These are phyloP conservation scores for Oncorhynchus clarkii DNA, from an alignment of 2,113 vertebrate genomes.

Conservation along the genomic window DNA sequence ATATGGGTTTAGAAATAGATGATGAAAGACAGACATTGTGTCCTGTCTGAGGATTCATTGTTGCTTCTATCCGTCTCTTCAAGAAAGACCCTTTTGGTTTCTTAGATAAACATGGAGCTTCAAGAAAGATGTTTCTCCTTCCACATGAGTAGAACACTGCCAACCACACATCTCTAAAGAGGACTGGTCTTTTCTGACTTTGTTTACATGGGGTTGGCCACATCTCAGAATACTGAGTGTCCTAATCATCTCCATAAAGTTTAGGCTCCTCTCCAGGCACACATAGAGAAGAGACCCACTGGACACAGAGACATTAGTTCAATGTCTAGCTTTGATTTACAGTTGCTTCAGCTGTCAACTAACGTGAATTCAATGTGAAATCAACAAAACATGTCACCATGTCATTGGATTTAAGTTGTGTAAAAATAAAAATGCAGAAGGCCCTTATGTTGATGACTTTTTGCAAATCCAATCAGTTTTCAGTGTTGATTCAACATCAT, in stretches of 20 bases:
- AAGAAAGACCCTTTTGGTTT: constrained; percentile 25
- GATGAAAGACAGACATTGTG: constrained; percentile 27
- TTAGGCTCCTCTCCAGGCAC: constrained; percentile 30
- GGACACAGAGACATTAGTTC: too few species aligned
- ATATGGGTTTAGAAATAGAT: constrained; percentile 24
- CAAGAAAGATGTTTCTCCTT: constrained; percentile 48
- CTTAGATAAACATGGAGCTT: constrained; percentile 25
- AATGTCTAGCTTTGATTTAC: too few species aligned
- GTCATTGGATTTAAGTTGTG: too few species aligned
- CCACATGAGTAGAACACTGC: constrained; percentile 28
- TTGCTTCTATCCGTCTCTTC: constrained; percentile 14
- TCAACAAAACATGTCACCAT: too few species aligned
- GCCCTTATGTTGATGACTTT: too few species aligned
- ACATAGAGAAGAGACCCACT: constrained; percentile 2
- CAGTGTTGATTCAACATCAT: too few species aligned
- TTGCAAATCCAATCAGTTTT: too few species aligned
- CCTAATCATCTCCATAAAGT: constrained; percentile 47
- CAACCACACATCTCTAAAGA: constrained; percentile 27
- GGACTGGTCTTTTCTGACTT: constrained; percentile 5
- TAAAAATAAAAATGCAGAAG: too few species aligned
- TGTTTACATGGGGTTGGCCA: constrained; percentile 35
- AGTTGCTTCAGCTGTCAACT: too few species aligned
- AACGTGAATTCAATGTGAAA: too few species aligned
- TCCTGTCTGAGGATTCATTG: constrained; percentile 24
- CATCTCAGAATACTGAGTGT: constrained; percentile 33